A percentile compares a stretch with the other conserved stretches of the same genome.
Evolutionary conservation across 2,888 invertebrate species (phyloP).

Genomic region (Mamestra brassicae): DNA sequence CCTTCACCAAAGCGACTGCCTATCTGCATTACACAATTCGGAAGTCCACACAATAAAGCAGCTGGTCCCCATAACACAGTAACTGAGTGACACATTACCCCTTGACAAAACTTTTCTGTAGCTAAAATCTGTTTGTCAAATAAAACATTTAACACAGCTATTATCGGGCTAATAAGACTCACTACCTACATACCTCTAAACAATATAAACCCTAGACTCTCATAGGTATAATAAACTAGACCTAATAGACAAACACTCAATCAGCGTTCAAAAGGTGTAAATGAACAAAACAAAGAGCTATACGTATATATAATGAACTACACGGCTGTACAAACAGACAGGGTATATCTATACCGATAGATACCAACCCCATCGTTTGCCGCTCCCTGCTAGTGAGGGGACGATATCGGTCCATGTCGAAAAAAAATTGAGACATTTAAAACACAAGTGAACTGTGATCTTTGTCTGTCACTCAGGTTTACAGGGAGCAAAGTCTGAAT

Average conservation of each 20-base stretch:
- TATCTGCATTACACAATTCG: too few species aligned
- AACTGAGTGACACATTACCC: too few species aligned
- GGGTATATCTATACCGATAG: conserved; percentile 27
- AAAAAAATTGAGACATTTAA: background rate
- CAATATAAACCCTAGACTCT: conserved; percentile 2
- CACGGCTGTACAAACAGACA: conserved; percentile 37
- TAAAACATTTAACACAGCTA: too few species aligned
- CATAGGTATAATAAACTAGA: background rate
- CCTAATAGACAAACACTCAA: conserved; percentile 22
- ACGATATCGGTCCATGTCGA: conserved; percentile 9
- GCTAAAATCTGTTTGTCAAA: too few species aligned
- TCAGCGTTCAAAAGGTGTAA: conserved; percentile 26
- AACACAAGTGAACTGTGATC: too few species aligned
- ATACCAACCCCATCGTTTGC: conserved; percentile 58
- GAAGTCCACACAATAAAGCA: too few species aligned
- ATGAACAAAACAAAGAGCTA: conserved; percentile 40
- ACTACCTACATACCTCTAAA: background rate
- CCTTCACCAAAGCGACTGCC: too few species aligned
- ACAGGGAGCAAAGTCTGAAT: too few species aligned
- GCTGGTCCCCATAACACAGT: too few species aligned
- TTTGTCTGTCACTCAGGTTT: too few species aligned
- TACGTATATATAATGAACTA: conserved; percentile 17
- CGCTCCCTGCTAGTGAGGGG: conserved; percentile 59
- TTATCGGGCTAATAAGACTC: background rate
- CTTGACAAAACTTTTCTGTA: too few species aligned